Conservation (phyloP, 2,113 vertebrate species). For the Lamprotornis superbus region DNA sequence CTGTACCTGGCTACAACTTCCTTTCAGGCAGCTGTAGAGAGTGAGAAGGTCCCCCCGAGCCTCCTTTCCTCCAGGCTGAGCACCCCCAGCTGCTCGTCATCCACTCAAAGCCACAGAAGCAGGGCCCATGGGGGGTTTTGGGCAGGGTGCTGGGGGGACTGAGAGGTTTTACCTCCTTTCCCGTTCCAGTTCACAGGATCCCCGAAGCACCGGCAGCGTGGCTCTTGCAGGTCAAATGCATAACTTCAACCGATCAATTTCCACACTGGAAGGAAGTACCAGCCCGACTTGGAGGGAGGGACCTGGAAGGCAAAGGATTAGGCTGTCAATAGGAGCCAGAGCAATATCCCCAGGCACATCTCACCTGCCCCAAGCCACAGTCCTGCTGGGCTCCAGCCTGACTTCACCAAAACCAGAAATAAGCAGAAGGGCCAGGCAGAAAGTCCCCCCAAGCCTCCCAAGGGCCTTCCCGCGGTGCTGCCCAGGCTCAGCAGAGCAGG, state of each 20-base stretch:
- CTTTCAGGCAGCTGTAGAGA: neutral
- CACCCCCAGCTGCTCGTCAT: neutral
- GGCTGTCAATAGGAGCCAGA: neutral
- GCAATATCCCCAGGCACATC: neutral
- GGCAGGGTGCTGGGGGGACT: neutral
- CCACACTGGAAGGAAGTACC: neutral
- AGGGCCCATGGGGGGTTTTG: neutral
- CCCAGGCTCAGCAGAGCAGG: neutral
- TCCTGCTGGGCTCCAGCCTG: neutral
- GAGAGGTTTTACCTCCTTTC: slow-evolving; percentile 22
- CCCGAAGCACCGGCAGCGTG: neutral
- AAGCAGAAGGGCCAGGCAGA: neutral
- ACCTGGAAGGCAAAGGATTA: slow-evolving; percentile 10
- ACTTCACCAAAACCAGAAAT: neutral
- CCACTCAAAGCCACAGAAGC: neutral
- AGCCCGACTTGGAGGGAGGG: neutral
- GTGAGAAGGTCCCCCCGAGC: rapidly evolving
- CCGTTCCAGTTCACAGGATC: slow-evolving; percentile 8
- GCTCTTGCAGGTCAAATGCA: neutral
- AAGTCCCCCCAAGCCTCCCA: neutral
- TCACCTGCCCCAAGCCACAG: neutral
- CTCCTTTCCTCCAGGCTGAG: neutral
- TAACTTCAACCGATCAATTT: neutral
- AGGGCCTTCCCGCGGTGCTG: neutral
- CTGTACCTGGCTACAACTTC: neutral